Conservation (phyloP, 2,888 invertebrate species). For the Barypeithes pellucidus region DNA sequence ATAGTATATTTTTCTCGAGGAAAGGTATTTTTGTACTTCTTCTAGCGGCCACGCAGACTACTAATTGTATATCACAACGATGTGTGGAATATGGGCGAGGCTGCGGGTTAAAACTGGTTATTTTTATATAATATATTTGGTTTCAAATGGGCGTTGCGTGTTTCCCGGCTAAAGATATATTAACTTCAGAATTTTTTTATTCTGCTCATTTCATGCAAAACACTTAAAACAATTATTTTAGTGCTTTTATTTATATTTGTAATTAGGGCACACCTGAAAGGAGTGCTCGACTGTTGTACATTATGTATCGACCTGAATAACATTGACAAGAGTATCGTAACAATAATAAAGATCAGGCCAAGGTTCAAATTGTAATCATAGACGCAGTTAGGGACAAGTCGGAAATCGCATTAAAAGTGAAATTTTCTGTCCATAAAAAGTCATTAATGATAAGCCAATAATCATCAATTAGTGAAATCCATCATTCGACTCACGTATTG, state of each 20-base stretch:
- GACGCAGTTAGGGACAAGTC: constrained; percentile 19
- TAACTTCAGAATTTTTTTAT: constrained; percentile 3
- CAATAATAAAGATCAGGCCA: constrained; percentile 54
- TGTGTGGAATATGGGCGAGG: too few relatives aligned
- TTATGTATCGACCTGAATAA: constrained; percentile 61
- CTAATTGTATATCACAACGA: too few relatives aligned
- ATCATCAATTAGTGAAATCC: too few relatives aligned
- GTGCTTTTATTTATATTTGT: constrained; percentile 61
- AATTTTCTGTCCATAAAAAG: too few relatives aligned
- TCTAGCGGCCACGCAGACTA: too few relatives aligned
- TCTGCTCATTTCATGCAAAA: constrained; percentile 21
- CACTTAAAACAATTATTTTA: constrained; percentile 43
- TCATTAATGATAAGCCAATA: too few relatives aligned
- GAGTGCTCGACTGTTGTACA: constrained; percentile 57
- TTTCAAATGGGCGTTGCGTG: too few relatives aligned
- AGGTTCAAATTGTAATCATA: constrained; percentile 54
- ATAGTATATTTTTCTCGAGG: too few relatives aligned
- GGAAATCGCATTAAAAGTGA: neutral
- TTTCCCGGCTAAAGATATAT: neutral
- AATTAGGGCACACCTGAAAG: constrained; percentile 63
- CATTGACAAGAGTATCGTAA: constrained; percentile 45
- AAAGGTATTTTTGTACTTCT: too few relatives aligned
- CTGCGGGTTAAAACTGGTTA: too few relatives aligned
- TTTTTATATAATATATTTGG: too few relatives aligned
- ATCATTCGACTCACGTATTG: too few relatives aligned